These are phyloP conservation scores for Hesperia comma DNA, from an alignment of 2,888 invertebrate genomes.

Conservation along the genomic window DNA sequence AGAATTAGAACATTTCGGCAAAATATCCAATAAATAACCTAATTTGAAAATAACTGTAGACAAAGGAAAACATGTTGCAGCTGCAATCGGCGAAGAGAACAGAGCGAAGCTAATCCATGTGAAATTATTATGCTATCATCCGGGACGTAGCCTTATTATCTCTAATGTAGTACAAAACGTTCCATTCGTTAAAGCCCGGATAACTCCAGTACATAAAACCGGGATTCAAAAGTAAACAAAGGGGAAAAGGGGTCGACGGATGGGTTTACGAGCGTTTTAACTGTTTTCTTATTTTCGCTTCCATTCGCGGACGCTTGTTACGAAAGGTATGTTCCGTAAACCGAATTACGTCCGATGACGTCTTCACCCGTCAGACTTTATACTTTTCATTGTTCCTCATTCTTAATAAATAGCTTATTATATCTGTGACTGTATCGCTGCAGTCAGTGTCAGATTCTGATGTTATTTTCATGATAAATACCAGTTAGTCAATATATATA, in stretches of 20 bases:
- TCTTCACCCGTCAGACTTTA: conserved; percentile 16
- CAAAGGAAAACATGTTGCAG: conserved; percentile 7
- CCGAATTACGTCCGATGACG: conserved; percentile 56
- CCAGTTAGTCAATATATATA: neutral
- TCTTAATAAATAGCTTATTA: neutral
- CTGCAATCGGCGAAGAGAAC: conserved; percentile 7
- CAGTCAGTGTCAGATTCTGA: neutral
- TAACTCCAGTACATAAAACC: conserved; percentile 44
- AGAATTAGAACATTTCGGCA: neutral
- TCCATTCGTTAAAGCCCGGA: conserved; percentile 27
- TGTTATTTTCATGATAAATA: neutral
- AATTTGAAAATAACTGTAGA: conserved; percentile 13
- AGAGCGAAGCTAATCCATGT: conserved; percentile 20
- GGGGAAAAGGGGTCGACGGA: conserved; percentile 53
- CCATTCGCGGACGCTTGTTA: conserved; percentile 47
- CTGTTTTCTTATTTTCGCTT: conserved; percentile 50
- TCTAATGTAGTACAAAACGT: conserved; percentile 33
- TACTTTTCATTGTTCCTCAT: conserved; percentile 10
- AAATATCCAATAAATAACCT: conserved; percentile 2
- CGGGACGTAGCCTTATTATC: conserved; percentile 28
- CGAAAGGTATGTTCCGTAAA: conserved; percentile 60
- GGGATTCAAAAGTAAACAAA: conserved; percentile 54
- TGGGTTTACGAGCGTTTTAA: conserved; percentile 60
- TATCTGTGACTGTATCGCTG: neutral
- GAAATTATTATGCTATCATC: conserved; percentile 31